A percentile compares a stretch with the other conserved stretches of the same genome.
Conservation (phyloP, 2,113 vertebrate genomes). For the Xiphias gladius region DNA sequence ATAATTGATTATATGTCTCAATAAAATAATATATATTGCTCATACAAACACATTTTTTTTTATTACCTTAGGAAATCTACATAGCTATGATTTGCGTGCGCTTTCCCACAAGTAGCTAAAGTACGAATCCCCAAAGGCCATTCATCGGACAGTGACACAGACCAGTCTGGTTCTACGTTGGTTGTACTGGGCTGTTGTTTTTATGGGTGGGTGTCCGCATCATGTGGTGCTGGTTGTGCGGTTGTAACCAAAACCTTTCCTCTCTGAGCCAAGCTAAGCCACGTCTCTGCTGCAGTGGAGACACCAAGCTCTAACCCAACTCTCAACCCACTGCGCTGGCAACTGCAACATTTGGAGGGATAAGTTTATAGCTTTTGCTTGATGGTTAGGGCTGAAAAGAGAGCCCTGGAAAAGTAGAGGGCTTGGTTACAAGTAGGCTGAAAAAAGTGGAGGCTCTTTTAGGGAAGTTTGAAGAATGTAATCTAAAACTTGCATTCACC, state of each 20-base stretch:
- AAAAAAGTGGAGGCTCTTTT: not conserved
- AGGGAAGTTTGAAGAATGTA: not conserved
- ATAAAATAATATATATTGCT: not conserved
- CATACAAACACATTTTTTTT: not conserved
- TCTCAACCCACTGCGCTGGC: conserved; percentile 58
- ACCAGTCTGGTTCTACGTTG: not conserved
- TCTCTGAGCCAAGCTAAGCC: conserved; percentile 59
- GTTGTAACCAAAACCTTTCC: conserved; percentile 60
- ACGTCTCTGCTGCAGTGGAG: conserved; percentile 46
- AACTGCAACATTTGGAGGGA: conserved; percentile 35
- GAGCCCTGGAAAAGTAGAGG: conserved; percentile 18
- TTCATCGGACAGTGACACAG: conserved; percentile 27
- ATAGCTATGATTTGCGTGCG: not conserved
- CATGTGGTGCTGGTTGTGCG: conserved; percentile 58
- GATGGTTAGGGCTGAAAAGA: conserved; percentile 39
- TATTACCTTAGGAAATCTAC: conserved; percentile 1
- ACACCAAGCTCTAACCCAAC: conserved; percentile 24
- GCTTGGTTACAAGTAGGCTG: not conserved
- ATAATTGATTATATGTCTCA: conserved; percentile 16
- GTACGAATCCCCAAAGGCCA: not conserved
- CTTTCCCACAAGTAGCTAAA: conserved; percentile 1
- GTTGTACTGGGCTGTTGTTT: conserved; percentile 50
- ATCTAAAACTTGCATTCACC: not conserved
- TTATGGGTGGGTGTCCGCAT: conserved; percentile 48
- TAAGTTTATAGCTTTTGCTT: conserved; percentile 27